Conservation (phyloP, 2,113 vertebrate genomes). For the Catharus fuscescens region DNA sequence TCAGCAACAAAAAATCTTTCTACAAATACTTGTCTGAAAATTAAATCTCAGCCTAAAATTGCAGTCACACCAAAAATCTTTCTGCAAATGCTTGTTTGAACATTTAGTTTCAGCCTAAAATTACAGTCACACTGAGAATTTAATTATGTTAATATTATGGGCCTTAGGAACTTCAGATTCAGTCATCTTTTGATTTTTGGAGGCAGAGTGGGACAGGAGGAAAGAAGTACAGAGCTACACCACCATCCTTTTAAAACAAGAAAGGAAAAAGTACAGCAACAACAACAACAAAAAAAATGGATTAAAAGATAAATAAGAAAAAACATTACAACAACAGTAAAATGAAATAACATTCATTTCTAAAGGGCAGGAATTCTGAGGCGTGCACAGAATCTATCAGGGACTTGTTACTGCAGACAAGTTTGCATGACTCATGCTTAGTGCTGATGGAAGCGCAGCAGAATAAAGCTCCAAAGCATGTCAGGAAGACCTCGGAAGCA, state of each 20-base stretch:
- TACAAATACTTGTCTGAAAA: neutral
- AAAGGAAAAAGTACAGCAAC: neutral
- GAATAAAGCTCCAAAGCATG: neutral
- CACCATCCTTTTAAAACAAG: neutral
- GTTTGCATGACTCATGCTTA: neutral
- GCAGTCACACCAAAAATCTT: neutral
- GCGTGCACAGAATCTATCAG: neutral
- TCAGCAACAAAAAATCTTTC: neutral
- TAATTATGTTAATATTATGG: neutral
- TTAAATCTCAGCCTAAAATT: constrained; percentile 1
- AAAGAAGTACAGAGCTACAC: neutral
- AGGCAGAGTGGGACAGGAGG: neutral
- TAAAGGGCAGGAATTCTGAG: neutral
- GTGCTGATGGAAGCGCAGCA: neutral
- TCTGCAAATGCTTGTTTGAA: neutral
- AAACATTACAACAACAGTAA: neutral
- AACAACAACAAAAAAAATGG: neutral
- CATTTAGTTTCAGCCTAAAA: neutral
- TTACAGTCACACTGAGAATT: neutral
- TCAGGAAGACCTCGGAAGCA: neutral
- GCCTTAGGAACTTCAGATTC: neutral
- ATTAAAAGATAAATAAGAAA: neutral
- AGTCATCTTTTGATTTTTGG: neutral
- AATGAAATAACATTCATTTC: neutral
- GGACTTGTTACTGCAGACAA: neutral